phyloP scores from a whole-genome alignment of 2,888 invertebrate genomes.

The Vannuccia rotundouncinata region DNA sequence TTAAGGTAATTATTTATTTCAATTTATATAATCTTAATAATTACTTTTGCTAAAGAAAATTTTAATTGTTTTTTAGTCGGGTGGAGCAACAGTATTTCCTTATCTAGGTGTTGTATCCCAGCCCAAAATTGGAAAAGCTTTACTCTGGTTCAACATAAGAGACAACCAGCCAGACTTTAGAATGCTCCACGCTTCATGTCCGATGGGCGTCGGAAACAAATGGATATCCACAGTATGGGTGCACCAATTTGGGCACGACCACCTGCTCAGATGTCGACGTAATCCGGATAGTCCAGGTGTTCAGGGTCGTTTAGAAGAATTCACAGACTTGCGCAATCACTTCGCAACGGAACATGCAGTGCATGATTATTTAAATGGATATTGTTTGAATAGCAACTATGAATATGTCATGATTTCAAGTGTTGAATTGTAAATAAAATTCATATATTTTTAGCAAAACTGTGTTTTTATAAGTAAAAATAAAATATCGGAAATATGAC shows the following conservation, averaged over 20 bases:
- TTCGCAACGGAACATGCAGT: background rate
- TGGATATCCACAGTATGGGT: slow-evolving; percentile 10
- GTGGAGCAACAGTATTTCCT: slow-evolving; percentile 26
- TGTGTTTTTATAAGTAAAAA: too few species aligned
- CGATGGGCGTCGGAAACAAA: background rate
- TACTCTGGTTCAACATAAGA: slow-evolving; percentile 1
- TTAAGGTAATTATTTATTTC: slow-evolving; percentile 8
- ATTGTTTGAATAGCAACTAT: too few species aligned
- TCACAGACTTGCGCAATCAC: background rate
- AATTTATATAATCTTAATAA: too few species aligned
- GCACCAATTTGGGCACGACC: background rate
- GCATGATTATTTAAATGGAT: background rate
- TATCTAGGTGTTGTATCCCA: background rate
- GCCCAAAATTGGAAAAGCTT: background rate
- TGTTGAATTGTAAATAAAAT: background rate
- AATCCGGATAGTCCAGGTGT: background rate
- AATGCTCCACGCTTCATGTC: slow-evolving; percentile 19
- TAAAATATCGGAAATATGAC: background rate
- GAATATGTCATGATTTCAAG: background rate
- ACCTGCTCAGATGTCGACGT: background rate
- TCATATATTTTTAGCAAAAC: background rate
- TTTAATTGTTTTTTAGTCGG: background rate
- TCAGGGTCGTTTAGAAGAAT: background rate
- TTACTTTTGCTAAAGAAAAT: too few species aligned
- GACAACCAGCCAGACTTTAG: background rate